These are phyloP conservation scores for Branchipolynoe longqiensis DNA, from an alignment of 2,888 invertebrate species.

Conservation along the genomic window DNA sequence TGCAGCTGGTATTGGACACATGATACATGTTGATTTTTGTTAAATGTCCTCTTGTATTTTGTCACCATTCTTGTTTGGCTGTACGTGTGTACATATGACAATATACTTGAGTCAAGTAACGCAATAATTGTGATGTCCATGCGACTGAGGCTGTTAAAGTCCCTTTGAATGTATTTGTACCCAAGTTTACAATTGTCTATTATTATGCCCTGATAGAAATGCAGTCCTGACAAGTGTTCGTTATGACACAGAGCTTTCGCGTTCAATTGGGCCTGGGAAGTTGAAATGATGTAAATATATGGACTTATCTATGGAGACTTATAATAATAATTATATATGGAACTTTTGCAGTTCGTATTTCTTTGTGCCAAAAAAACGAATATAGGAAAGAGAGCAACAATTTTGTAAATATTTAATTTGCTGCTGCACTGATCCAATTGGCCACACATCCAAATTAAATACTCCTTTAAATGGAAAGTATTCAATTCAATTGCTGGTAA, in stretches of 20 bases:
- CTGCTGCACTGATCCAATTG: neutral
- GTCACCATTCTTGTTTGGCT: slow-evolving; percentile 1
- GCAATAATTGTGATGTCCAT: slow-evolving; percentile 41
- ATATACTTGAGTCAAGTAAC: slow-evolving; percentile 42
- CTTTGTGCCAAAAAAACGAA: slow-evolving; percentile 35
- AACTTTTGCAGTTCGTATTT: slow-evolving; percentile 43
- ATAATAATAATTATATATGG: neutral
- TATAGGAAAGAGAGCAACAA: no score
- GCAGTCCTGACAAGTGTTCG: neutral
- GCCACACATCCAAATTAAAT: neutral
- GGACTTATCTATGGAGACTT: neutral
- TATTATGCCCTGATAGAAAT: neutral
- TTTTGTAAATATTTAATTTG: slow-evolving; percentile 3
- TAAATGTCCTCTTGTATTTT: neutral
- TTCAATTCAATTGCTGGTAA: neutral
- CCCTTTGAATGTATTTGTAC: neutral
- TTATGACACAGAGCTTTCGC: neutral
- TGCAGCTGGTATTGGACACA: neutral
- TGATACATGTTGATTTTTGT: slow-evolving; percentile 7
- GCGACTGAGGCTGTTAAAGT: slow-evolving; percentile 43
- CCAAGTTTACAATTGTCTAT: slow-evolving; percentile 24
- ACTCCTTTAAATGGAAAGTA: neutral
- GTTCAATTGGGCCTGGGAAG: neutral
- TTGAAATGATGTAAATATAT: slow-evolving; percentile 19
- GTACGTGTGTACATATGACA: slow-evolving; percentile 2